A percentile compares a stretch with the other conserved stretches of the same genome.
Conservation (phyloP, 2,113 vertebrate genomes). For the Pelecanoides urinatrix region DNA sequence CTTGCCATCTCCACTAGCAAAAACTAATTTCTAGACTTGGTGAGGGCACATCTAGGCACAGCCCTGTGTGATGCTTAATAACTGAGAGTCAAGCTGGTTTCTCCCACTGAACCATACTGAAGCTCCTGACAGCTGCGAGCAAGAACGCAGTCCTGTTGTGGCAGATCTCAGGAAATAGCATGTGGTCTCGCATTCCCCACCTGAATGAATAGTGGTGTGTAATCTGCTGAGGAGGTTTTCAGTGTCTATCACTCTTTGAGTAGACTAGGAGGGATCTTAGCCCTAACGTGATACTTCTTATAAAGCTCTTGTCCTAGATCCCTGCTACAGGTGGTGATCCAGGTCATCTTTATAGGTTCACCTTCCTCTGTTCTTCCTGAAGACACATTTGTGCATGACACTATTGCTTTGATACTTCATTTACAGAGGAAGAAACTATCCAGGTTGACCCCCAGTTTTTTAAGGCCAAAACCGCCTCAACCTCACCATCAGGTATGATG, state of each 20-base stretch:
- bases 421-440: not conserved
- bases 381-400: not conserved
- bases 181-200: not conserved
- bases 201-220: fast-evolving
- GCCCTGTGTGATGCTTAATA: not conserved
- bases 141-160: no score
- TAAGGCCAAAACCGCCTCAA: not conserved
- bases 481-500: not conserved
- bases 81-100: not conserved
- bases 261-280: not conserved
- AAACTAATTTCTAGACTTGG: not conserved
- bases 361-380: not conserved
- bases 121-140: not conserved
- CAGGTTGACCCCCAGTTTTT: not conserved
- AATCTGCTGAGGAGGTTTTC: not conserved
- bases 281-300: not conserved
- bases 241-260: not conserved
- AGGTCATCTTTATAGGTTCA: not conserved
- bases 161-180: not conserved
- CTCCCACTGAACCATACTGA: not conserved
- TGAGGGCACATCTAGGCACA: not conserved
- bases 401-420: not conserved
- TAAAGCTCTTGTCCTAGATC: not conserved
- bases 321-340: not conserved
- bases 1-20: not conserved